Evolutionary conservation across 2,888 invertebrate genomes (phyloP), one percentile per base, ranked within the genome.

Genomic region (Pycnomerus fuliginosus): DNA sequence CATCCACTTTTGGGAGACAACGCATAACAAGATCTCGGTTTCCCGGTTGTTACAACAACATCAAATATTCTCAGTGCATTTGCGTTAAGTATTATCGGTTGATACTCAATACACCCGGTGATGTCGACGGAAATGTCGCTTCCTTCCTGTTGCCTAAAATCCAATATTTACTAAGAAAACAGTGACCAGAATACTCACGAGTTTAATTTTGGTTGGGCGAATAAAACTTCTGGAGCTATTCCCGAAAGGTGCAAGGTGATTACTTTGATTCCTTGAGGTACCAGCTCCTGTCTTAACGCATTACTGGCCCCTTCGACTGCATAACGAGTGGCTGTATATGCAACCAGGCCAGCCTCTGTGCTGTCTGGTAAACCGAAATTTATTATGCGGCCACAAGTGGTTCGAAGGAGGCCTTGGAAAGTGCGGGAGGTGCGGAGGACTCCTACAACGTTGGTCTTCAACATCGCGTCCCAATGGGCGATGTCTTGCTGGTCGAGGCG

Each of bases 221-320:
- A 85, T 40, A 87, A 75, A 38, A 81, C 78, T 32, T 81, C 79
- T 1, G 83, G 80, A 30, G 80, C 74, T 41, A 85, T 71, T 43
- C 83, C 83, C 3, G 83, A 80, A 4, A 89, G 85, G 66, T 88
- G 85, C 48, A 90, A 73, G 44, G 87, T 78, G 27, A 90, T 79
- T 17, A 90, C 88, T 63, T 81, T 83, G 42, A 90, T 80, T 7
- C 85, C 82, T 47, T 82, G 79, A 2, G 85, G 80, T 38, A 80
- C 80, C 50, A 89, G 71, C 55, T 87, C 84, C 27, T 81, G 76
- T 17, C 86, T 76, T 48, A 90, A 69, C 3, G 87, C 87, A 17
- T 82, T 80, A 46, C 86, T 86, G 3, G 87, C 89, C 40, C 88
- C 89, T 72, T 87, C 87, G 10, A 89, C 87, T 3, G 88, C 89